A percentile compares a stretch with the other conserved stretches of the same genome.
phyloP scores from a whole-genome alignment of 2,113 vertebrate species.

The Podiceps cristatus region DNA sequence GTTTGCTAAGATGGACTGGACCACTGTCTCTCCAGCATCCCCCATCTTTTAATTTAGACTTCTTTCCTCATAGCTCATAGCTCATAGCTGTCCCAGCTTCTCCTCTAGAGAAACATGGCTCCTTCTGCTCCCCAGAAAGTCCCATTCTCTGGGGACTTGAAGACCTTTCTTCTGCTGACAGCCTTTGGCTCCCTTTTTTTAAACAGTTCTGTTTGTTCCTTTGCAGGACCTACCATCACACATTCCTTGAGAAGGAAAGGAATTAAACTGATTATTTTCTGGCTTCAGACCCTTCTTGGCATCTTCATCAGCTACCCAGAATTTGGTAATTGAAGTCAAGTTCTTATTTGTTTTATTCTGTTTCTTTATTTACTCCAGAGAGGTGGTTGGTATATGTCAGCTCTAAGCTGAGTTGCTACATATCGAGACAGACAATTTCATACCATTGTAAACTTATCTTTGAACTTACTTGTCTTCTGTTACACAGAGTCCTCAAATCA shows the following conservation, averaged over 20 bases:
- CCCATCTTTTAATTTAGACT: background rate
- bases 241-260: background rate
- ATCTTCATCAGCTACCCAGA: background rate
- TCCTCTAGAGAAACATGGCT: background rate
- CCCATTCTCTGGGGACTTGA: background rate
- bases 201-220: background rate
- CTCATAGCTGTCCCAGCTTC: background rate
- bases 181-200: background rate
- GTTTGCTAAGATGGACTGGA: background rate
- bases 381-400: background rate
- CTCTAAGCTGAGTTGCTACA: background rate
- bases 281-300: background rate
- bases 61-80: background rate
- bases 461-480: background rate
- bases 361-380: background rate
- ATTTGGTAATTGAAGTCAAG: background rate
- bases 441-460: background rate
- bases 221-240: background rate
- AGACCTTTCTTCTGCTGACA: background rate
- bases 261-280: background rate
- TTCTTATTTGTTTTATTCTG: background rate
- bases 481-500: background rate
- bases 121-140: background rate
- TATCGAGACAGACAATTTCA: background rate
- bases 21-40: background rate